Percentiles rank a stretch among this genome's conserved stretches.
Evolutionary conservation across 2,888 invertebrate genomes (phyloP).

Genomic region (Drosophila multiciliata): DNA sequence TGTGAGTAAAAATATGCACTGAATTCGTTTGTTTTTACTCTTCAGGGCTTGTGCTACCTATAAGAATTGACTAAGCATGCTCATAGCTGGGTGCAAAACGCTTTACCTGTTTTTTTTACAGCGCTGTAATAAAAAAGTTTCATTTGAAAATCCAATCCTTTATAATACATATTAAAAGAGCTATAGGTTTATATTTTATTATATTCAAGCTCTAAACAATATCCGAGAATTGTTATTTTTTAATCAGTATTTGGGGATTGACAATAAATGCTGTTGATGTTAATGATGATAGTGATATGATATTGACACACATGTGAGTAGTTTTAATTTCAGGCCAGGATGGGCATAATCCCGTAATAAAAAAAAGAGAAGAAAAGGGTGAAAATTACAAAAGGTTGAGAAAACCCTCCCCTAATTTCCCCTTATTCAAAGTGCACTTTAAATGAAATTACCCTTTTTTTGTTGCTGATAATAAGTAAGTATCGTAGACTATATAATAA

Average conservation of each 20-base stretch:
- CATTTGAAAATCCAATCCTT: neutral
- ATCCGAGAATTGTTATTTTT: neutral
- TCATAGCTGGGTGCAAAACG: no score
- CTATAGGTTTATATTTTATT: neutral
- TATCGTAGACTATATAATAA: neutral
- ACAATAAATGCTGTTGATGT: slow-evolving; percentile 2
- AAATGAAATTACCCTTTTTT: slow-evolving; percentile 33
- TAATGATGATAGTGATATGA: neutral
- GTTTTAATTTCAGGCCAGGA: slow-evolving; percentile 24
- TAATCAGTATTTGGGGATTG: neutral
- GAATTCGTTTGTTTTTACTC: no score
- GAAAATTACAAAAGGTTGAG: slow-evolving; percentile 26
- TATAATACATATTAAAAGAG: neutral
- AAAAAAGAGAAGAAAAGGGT: slow-evolving; percentile 12
- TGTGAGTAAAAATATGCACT: no score
- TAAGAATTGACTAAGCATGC: no score
- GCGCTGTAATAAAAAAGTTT: neutral
- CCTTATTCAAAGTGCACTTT: slow-evolving; percentile 8
- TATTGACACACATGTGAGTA: slow-evolving; percentile 5
- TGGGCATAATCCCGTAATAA: slow-evolving; percentile 15
- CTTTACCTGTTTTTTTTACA: no score
- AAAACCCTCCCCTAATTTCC: slow-evolving; percentile 41
- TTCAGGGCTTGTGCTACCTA: no score
- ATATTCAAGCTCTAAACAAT: neutral
- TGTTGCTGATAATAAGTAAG: slow-evolving; percentile 12